Evolutionary conservation across 2,113 vertebrate genomes (phyloP), one percentile per base, ranked within the genome.

Genomic region (Vireo altiloquus): DNA sequence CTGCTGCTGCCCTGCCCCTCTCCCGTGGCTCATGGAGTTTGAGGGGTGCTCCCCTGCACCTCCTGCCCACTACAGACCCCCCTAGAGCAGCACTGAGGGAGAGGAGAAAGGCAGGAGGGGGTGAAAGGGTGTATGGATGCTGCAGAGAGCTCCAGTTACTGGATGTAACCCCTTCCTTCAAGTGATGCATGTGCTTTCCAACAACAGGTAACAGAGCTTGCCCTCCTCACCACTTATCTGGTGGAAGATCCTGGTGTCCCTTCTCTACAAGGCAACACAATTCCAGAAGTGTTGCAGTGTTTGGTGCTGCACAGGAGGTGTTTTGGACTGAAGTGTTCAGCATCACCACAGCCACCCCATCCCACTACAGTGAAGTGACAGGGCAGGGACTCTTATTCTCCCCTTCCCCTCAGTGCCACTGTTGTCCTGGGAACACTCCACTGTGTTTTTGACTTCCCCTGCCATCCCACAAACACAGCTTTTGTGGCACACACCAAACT

Each of bases 111-210:
- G 49, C 63, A 77, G 39, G 14, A 22, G 31, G 31, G 54, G 49
- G 17, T 31, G 40, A 82, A 63, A 1, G 7, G 15, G 39, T 1
- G 9, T 25, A 33, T 14, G 15, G 4, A 56, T 0, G 0, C 1
- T 69, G 37, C 52, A 88, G 75, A 54, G 31, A 92, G 27, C 40
- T 76, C 46, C 37, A 23, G 50, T 27, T 77, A 71, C 25, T 40
- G 22, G 5, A 31, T 0, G 1, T 8, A 61, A 53, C 5, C 21
- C 39, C 72, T n/a, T 40, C 21, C 60, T 42, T 39, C 35, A 49
- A 66, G n/a, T 0, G 11, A 70, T 53, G 72, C n/a, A 13, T 0
- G 9, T 9, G n/a, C 33, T 3, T 46, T 68, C 35, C 65, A 74
- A 9, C 13, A 50, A 24, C 14, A 40, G 25, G 24, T 22, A 56